These are phyloP conservation scores for Hydrocynus forskahlii DNA, from an alignment of 2,797 vertebrate species.

Conservation along the genomic window DNA sequence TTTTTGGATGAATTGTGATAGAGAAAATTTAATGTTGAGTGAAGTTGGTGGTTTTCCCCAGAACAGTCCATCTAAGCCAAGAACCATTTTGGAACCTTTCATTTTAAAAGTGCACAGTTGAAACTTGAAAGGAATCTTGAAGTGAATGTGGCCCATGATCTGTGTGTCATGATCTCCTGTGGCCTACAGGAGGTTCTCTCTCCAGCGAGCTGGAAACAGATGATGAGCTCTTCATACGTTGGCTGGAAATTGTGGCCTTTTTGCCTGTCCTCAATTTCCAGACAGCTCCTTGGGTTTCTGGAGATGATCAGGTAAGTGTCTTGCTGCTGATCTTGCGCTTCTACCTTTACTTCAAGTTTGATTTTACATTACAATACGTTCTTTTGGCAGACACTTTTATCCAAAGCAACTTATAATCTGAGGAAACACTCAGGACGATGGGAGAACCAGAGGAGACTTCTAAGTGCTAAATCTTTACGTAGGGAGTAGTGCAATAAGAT, in stretches of 20 bases:
- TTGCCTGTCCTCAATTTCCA: constrained; percentile 89
- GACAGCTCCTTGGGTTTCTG: constrained; percentile 86
- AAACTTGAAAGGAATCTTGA: not conserved
- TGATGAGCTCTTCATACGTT: constrained; percentile 88
- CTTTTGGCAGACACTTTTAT: too few relatives aligned
- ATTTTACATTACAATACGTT: not conserved
- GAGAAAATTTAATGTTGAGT: too few relatives aligned
- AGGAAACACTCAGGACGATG: too few relatives aligned
- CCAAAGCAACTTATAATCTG: too few relatives aligned
- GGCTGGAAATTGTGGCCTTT: constrained; percentile 87
- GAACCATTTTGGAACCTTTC: not conserved
- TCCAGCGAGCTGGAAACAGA: constrained; percentile 74
- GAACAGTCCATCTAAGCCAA: not conserved
- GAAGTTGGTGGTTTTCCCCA: not conserved
- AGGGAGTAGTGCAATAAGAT: too few relatives aligned
- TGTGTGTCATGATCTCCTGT: not conserved
- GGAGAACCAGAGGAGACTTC: too few relatives aligned
- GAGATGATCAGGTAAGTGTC: constrained; percentile 78
- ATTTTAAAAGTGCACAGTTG: not conserved
- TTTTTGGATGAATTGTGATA: too few relatives aligned
- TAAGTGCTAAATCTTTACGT: too few relatives aligned
- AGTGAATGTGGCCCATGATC: not conserved
- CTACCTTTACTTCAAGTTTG: not conserved
- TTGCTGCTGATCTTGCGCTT: not conserved
- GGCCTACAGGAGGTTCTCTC: constrained; percentile 82